Percentiles rank a stretch among this genome's conserved stretches.
These are phyloP conservation scores for Camelus bactrianus DNA, from an alignment of 2,113 vertebrate genomes.

Conservation along the genomic window DNA sequence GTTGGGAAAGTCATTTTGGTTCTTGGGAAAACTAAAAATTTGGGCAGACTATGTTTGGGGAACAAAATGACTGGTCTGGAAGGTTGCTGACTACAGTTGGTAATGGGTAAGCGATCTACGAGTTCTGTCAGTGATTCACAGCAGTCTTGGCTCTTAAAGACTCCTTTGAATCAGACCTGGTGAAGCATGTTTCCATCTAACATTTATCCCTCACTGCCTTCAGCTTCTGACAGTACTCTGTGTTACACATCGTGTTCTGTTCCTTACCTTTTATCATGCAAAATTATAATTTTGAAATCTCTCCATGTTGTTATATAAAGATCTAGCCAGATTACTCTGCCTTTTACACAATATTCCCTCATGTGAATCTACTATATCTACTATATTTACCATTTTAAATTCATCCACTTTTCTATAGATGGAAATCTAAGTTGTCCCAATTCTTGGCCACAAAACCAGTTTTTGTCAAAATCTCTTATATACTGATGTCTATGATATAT, in stretches of 20 bases:
- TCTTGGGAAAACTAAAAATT: slow-evolving; percentile 22
- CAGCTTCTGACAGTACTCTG: not conserved
- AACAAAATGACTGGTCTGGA: slow-evolving; percentile 33
- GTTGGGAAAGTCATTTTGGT: slow-evolving; percentile 26
- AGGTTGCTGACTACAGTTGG: not conserved
- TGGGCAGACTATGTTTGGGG: not conserved
- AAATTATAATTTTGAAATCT: not conserved
- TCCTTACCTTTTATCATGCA: not conserved
- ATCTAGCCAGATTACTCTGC: not conserved
- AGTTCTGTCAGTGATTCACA: not conserved
- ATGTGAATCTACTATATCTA: not conserved
- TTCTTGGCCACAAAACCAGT: not conserved
- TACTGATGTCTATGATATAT: not conserved
- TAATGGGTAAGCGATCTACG: not conserved
- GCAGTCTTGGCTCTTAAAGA: not conserved
- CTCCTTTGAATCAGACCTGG: not conserved
- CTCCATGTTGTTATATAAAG: not conserved
- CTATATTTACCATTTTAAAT: too few relatives aligned
- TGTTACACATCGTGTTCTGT: not conserved
- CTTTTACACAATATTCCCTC: not conserved
- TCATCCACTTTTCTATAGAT: not conserved
- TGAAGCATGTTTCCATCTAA: not conserved
- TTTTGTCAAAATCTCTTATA: not conserved
- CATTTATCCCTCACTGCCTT: not conserved
- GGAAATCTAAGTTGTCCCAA: not conserved